A percentile compares a stretch with the other conserved stretches of the same genome.
phyloP scores from a whole-genome alignment of 92 coral and sea anemone genomes.

The Phenganax subtilis region DNA sequence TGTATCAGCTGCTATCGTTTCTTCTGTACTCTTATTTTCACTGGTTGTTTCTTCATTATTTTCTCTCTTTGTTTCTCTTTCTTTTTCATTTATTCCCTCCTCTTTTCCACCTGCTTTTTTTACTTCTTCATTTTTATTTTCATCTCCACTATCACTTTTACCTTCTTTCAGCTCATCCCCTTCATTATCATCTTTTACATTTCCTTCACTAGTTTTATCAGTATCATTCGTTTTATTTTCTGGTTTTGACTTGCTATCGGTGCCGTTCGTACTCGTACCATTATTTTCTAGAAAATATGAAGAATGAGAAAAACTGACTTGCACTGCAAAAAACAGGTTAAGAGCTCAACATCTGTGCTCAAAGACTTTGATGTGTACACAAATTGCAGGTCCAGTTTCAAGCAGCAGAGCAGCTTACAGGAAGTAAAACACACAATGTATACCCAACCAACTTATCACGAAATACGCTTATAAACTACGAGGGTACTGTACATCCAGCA shows the following conservation, averaged over 20 bases:
- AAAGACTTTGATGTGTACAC: no score
- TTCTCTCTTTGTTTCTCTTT: slow-evolving; percentile 49
- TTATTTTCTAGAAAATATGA: not conserved
- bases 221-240: not conserved
- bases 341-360: not conserved
- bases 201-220: not conserved
- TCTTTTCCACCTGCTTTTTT: slow-evolving; percentile 21
- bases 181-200: not conserved
- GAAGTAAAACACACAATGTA: no score
- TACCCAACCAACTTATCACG: no score
- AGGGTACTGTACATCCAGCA: no score
- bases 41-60: slow-evolving; percentile 37
- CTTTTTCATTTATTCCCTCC: slow-evolving; percentile 12
- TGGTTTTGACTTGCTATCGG: not conserved
- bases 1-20: slow-evolving; percentile 9
- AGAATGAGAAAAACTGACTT: not conserved
- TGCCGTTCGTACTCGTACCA: not conserved
- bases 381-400: no score
- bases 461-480: no score
- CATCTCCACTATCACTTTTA: slow-evolving; percentile 27
- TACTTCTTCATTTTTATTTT: slow-evolving; percentile 35
- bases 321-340: not conserved
- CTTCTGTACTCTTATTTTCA: slow-evolving; percentile 8
- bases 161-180: not conserved
- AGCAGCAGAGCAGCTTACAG: no score